These are phyloP conservation scores for Dryobotodes eremita DNA, from an alignment of 2,888 invertebrate species.

Conservation along the genomic window DNA sequence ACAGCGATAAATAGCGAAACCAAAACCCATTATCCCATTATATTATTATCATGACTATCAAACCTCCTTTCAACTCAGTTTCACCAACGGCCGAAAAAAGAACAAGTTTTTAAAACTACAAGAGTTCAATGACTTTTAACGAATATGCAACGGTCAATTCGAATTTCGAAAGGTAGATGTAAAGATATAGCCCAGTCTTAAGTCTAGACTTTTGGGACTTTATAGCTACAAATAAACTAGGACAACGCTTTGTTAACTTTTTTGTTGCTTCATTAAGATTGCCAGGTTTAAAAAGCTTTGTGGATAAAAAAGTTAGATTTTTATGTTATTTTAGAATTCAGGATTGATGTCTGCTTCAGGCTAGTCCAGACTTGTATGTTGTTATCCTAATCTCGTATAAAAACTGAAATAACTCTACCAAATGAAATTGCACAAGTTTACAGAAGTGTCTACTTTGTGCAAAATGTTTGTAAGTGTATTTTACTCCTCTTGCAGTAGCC, in stretches of 20 bases:
- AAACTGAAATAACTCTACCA: neutral
- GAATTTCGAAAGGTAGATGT: constrained; percentile 57
- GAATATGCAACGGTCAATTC: constrained; percentile 58
- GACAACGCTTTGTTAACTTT: constrained; percentile 43
- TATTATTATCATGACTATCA: constrained; percentile 14
- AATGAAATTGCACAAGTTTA: neutral
- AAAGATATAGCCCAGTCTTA: constrained; percentile 52
- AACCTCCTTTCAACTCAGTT: constrained; percentile 35
- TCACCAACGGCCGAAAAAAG: constrained; percentile 44
- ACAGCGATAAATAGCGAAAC: neutral
- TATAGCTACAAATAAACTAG: constrained; percentile 48
- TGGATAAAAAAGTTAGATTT: neutral
- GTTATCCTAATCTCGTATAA: neutral
- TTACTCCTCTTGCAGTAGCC: neutral
- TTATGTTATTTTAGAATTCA: neutral
- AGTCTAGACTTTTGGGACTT: constrained; percentile 64
- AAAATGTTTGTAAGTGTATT: neutral
- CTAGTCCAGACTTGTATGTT: too few species aligned
- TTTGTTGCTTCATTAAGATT: constrained; percentile 30
- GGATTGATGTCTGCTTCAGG: neutral
- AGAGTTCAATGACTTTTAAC: constrained; percentile 57
- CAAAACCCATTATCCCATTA: too few species aligned
- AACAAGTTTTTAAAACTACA: constrained; percentile 56
- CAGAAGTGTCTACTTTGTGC: neutral
- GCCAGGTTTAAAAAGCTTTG: neutral